Conservation (phyloP, 2,113 vertebrate species). For the Sakesphorus luctuosus region DNA sequence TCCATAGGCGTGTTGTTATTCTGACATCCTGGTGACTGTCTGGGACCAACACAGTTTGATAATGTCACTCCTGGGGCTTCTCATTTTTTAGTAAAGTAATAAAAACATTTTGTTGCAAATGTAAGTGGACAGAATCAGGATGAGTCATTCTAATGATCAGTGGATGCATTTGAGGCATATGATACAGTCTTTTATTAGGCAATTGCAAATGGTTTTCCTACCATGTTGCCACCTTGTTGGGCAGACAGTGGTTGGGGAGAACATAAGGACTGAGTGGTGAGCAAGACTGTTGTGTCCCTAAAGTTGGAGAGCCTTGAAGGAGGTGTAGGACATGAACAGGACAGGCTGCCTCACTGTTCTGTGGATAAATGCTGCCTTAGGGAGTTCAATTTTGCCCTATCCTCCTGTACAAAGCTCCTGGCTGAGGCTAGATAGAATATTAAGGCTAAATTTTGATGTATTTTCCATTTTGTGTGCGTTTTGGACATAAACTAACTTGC, state of each 20-base stretch:
- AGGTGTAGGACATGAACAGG: not conserved
- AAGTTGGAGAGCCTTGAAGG: not conserved
- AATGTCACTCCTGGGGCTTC: not conserved
- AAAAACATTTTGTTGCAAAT: not conserved
- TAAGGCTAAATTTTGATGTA: not conserved
- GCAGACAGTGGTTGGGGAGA: not conserved
- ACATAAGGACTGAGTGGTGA: not conserved
- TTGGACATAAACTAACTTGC: not conserved
- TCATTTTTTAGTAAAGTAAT: not conserved
- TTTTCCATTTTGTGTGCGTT: not conserved
- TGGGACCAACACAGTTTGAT: not conserved
- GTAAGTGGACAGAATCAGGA: not conserved
- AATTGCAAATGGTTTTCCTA: not conserved
- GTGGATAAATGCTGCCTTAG: not conserved
- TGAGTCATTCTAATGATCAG: not conserved
- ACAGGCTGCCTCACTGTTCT: not conserved
- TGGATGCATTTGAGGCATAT: not conserved
- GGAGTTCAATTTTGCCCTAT: not conserved
- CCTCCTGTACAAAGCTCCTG: not conserved
- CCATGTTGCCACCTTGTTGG: accelerated
- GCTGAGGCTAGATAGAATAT: not conserved
- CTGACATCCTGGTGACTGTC: not conserved
- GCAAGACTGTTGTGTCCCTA: not conserved
- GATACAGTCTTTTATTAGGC: not conserved
- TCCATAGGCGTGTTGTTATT: not conserved